A percentile compares a stretch with the other conserved stretches of the same genome.
Evolutionary conservation across 2,113 vertebrate species (phyloP).

Genomic region (Grus americana): DNA sequence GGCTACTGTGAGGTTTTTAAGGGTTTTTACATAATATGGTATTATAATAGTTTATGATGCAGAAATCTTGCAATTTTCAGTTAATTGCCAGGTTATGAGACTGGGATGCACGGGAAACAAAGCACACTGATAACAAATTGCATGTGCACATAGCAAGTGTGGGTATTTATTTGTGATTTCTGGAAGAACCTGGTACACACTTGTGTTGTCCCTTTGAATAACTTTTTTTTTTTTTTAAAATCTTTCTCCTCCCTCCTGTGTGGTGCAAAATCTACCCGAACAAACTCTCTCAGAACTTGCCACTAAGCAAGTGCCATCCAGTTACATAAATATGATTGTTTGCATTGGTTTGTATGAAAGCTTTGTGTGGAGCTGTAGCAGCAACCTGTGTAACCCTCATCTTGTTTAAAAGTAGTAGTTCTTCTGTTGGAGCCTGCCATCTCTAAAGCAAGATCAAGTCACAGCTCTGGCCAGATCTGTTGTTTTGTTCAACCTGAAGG

Average conservation of each 20-base stretch:
- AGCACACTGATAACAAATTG: not conserved
- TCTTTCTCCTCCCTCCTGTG: not conserved
- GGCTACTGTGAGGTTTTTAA: not conserved
- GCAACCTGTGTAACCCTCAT: not conserved
- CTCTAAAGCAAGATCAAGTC: not conserved
- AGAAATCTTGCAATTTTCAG: not conserved
- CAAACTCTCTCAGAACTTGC: not conserved
- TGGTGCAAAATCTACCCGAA: not conserved
- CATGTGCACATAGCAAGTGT: not conserved
- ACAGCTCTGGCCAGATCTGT: not conserved
- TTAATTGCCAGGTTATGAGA: not conserved
- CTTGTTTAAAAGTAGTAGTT: not conserved
- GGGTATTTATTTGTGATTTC: not conserved
- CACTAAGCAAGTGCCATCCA: not conserved
- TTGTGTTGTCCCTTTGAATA: not conserved
- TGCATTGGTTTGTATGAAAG: not conserved
- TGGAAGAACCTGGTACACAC: not conserved
- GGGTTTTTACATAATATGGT: not conserved
- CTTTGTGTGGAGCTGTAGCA: not conserved
- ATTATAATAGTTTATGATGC: not conserved
- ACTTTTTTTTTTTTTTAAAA: no score
- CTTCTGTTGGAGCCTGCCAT: not conserved
- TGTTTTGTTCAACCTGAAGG: fast-evolving
- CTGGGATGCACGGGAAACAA: not conserved
- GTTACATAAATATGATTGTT: not conserved